phyloP scores from a whole-genome alignment of 2,888 invertebrate genomes.

The Agriotes lineatus region DNA sequence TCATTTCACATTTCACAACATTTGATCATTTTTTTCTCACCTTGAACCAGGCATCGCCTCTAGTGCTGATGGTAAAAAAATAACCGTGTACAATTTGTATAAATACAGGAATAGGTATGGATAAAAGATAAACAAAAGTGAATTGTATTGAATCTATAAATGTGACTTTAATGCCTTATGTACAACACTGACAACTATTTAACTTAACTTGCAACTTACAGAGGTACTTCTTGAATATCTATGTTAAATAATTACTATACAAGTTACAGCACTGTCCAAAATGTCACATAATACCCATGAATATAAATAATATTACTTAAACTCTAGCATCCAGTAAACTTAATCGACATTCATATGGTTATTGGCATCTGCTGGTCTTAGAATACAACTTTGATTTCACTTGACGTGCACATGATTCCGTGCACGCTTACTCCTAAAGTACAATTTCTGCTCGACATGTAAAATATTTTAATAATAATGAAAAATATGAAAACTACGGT shows the following conservation, averaged over 20 bases:
- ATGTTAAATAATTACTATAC: slow-evolving; percentile 48
- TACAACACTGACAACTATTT: slow-evolving; percentile 63
- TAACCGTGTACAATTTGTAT: no score
- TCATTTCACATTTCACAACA: no score
- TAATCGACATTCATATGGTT: slow-evolving; percentile 20
- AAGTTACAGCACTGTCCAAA: slow-evolving; percentile 41
- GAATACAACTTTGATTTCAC: slow-evolving; percentile 14
- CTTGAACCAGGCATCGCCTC: no score
- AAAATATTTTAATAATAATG: slow-evolving; percentile 10
- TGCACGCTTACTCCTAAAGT: slow-evolving; percentile 11
- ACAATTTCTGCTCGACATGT: slow-evolving; percentile 14
- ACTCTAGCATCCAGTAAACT: slow-evolving; percentile 13
- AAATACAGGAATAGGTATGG: background rate
- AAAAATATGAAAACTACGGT: slow-evolving; percentile 1
- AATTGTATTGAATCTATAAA: slow-evolving; percentile 57
- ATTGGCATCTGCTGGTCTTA: slow-evolving; percentile 24
- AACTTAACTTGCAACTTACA: slow-evolving; percentile 54
- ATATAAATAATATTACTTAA: slow-evolving; percentile 22
- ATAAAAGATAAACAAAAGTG: background rate
- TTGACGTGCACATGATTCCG: background rate
- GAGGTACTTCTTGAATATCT: slow-evolving; percentile 45
- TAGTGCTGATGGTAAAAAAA: no score
- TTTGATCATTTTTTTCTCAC: no score
- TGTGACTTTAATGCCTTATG: slow-evolving; percentile 63
- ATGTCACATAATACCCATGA: slow-evolving; percentile 36